Evolutionary conservation across 2,113 vertebrate species (phyloP).

Genomic region (Gasterosteus nipponicus): DNA sequence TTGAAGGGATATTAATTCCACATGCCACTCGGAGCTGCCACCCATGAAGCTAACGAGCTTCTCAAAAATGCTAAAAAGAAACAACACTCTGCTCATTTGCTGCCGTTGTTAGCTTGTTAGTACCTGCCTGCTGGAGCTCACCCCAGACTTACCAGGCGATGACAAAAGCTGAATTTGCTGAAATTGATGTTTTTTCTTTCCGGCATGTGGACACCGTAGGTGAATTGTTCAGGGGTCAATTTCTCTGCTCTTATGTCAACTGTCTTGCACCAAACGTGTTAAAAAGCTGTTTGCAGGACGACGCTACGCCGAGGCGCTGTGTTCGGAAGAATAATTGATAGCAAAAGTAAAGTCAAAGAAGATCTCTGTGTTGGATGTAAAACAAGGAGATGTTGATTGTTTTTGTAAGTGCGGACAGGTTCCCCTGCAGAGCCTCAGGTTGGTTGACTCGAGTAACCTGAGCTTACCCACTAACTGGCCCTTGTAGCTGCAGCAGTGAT

Average conservation of each 20-base stretch:
- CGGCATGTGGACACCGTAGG: constrained; percentile 39
- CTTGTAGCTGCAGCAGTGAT: constrained; percentile 69
- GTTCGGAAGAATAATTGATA: not conserved
- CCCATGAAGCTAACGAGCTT: constrained; percentile 69
- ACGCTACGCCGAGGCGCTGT: constrained; percentile 1
- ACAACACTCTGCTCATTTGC: constrained; percentile 71
- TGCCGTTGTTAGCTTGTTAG: constrained; percentile 69
- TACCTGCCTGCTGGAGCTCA: constrained; percentile 61
- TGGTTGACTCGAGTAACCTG: constrained; percentile 71
- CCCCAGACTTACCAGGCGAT: constrained; percentile 46
- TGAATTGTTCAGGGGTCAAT: constrained; percentile 43
- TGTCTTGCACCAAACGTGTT: not conserved
- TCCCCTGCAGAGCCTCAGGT: constrained; percentile 52
- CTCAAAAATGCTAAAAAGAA: constrained; percentile 66
- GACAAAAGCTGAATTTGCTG: constrained; percentile 54
- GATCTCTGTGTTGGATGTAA: constrained; percentile 61
- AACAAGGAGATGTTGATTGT: constrained; percentile 74
- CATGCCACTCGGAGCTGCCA: constrained; percentile 68
- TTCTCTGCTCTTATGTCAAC: constrained; percentile 41
- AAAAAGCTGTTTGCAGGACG: constrained; percentile 39
- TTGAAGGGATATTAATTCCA: constrained; percentile 73
- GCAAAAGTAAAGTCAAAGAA: constrained; percentile 24
- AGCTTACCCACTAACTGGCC: constrained; percentile 61
- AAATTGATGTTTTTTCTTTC: constrained; percentile 39
- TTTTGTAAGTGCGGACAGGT: constrained; percentile 74